Evolutionary conservation across 2,797 vertebrate species (phyloP).

Genomic region (Hybognathus amarus): DNA sequence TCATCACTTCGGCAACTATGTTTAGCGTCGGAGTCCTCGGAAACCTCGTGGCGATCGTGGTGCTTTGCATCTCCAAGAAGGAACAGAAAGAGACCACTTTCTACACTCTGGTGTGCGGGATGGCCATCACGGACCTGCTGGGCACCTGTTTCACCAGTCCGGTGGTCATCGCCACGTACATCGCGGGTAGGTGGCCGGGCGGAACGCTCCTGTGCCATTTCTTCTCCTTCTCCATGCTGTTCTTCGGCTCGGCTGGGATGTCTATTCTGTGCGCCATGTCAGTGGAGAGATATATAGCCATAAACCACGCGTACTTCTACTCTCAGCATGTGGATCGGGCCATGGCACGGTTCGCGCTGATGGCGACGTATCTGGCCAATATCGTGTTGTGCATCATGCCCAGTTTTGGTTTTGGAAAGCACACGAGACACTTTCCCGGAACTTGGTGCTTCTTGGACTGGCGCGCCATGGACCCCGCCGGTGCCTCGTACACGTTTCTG

Average conservation of each 20-base stretch:
- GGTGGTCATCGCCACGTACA: constrained; percentile 82
- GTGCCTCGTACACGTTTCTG: constrained; percentile 79
- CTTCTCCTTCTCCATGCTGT: constrained; percentile 86
- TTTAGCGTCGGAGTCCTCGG: constrained; percentile 81
- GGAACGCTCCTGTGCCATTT: constrained; percentile 80
- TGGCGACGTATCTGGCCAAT: constrained; percentile 75
- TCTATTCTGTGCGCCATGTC: constrained; percentile 84
- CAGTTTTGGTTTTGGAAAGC: constrained; percentile 80
- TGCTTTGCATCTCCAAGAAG: constrained; percentile 80
- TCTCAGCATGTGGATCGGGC: constrained; percentile 77
- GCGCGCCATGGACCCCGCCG: constrained; percentile 74
- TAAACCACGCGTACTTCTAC: constrained; percentile 84
- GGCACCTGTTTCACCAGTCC: constrained; percentile 85
- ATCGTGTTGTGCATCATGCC: constrained; percentile 78
- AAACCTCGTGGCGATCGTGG: constrained; percentile 81
- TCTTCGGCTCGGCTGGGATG: constrained; percentile 83
- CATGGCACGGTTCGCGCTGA: constrained; percentile 77
- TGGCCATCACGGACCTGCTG: constrained; percentile 83
- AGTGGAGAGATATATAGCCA: constrained; percentile 82
- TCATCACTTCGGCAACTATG: constrained; percentile 81
- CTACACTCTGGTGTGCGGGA: constrained; percentile 82
- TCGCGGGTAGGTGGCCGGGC: constrained; percentile 77
- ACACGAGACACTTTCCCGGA: constrained; percentile 78
- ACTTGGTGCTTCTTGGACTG: constrained; percentile 85
- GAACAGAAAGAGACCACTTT: constrained; percentile 85